These are phyloP conservation scores for Sphenopsis melanotis DNA, from an alignment of 2,797 vertebrate genomes.

Conservation along the genomic window DNA sequence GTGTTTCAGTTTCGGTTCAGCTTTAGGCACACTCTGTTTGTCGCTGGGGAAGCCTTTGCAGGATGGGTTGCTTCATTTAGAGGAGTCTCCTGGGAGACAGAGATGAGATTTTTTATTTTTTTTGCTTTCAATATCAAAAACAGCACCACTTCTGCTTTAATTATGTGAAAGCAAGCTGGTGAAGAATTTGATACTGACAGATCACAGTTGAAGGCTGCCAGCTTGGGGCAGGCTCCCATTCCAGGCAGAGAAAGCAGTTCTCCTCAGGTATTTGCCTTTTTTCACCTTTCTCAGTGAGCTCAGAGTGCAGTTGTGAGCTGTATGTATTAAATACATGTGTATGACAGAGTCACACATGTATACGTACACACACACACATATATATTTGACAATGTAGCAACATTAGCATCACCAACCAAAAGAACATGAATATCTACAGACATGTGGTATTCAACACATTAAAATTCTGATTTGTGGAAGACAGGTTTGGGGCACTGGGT, in stretches of 20 bases:
- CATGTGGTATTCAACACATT: background rate
- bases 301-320: background rate
- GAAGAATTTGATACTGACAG: background rate
- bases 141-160: background rate
- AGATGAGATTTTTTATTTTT: background rate
- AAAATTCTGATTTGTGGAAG: background rate
- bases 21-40: background rate
- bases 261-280: background rate
- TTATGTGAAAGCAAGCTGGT: background rate
- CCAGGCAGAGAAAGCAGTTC: background rate
- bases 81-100: background rate
- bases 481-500: background rate
- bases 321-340: background rate
- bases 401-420: background rate
- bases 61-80: background rate
- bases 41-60: background rate
- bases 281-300: background rate
- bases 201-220: background rate
- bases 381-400: background rate
- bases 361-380: background rate
- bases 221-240: background rate
- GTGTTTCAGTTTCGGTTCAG: background rate
- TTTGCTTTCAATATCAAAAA: background rate
- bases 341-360: background rate
- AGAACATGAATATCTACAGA: background rate